These are phyloP conservation scores for Cenopis cana DNA, from an alignment of 2,888 invertebrate species.

Conservation along the genomic window DNA sequence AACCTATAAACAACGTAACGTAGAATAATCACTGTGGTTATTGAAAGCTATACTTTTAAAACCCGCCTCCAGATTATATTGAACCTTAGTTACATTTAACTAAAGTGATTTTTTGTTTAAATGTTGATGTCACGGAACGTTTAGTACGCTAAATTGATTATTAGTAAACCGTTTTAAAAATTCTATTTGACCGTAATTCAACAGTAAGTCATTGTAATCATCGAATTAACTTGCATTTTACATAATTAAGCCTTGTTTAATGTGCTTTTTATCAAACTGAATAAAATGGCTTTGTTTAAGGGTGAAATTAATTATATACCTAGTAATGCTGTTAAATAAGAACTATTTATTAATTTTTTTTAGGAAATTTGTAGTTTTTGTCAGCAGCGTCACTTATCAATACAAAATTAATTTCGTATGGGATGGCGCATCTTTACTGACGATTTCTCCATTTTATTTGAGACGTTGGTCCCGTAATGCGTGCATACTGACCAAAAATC, in stretches of 20 bases:
- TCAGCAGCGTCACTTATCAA: no score
- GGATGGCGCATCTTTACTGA: no score
- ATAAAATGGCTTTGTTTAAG: neutral
- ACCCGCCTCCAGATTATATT: neutral
- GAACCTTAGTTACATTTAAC: neutral
- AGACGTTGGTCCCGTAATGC: no score
- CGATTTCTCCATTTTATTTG: no score
- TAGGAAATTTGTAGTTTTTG: no score
- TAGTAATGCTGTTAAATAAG: no score
- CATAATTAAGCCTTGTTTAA: conserved; percentile 1
- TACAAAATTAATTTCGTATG: no score
- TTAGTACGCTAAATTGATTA: conserved; percentile 28
- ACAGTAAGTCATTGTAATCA: neutral
- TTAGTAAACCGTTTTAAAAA: conserved; percentile 10
- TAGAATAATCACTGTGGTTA: conserved; percentile 43
- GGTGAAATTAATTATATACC: neutral
- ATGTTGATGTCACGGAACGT: neutral
- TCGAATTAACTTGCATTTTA: conserved; percentile 7
- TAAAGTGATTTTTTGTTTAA: neutral
- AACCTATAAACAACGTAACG: conserved; percentile 43
- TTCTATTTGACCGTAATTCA: conserved; percentile 4
- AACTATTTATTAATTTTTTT: no score
- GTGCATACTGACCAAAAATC: no score
- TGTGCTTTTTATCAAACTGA: conserved; percentile 1
- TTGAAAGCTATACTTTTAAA: conserved; percentile 43